Evolutionary conservation across 2,113 vertebrate species (phyloP).

Genomic region (Phyllopteryx taeniolatus): DNA sequence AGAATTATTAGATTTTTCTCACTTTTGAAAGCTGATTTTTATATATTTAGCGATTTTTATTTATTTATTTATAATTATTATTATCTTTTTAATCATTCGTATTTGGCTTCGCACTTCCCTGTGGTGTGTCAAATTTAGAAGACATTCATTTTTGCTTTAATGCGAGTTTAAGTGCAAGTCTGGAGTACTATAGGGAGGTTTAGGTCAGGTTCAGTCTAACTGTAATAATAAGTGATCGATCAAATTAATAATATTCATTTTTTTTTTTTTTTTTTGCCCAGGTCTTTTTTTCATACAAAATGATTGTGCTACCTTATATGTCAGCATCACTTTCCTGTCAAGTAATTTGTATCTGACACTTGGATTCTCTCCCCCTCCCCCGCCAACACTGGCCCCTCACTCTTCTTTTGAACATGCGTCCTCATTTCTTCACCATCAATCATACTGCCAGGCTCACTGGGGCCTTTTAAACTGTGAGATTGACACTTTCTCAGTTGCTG

Average conservation of each 20-base stretch:
- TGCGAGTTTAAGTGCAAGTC: too few species aligned
- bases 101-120: too few species aligned
- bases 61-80: too few species aligned
- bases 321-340: slow-evolving; percentile 49
- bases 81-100: too few species aligned
- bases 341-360: slow-evolving; percentile 5
- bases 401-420: slow-evolving; percentile 75
- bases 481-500: slow-evolving; percentile 84
- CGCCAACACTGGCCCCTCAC: slow-evolving; percentile 13
- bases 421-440: slow-evolving; percentile 84
- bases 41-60: too few species aligned
- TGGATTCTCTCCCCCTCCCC: slow-evolving; percentile 51
- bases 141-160: too few species aligned
- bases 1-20: too few species aligned
- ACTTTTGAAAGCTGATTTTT: too few species aligned
- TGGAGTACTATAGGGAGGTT: not conserved
- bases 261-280: not conserved
- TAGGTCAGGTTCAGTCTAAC: not conserved
- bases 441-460: slow-evolving; percentile 78
- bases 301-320: slow-evolving; percentile 45
- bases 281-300: not conserved
- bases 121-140: too few species aligned
- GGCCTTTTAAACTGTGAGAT: slow-evolving; percentile 81
- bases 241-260: not conserved
- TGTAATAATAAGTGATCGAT: not conserved